Conservation (phyloP, 2,113 vertebrate species). For the Larimichthys polyactis region DNA sequence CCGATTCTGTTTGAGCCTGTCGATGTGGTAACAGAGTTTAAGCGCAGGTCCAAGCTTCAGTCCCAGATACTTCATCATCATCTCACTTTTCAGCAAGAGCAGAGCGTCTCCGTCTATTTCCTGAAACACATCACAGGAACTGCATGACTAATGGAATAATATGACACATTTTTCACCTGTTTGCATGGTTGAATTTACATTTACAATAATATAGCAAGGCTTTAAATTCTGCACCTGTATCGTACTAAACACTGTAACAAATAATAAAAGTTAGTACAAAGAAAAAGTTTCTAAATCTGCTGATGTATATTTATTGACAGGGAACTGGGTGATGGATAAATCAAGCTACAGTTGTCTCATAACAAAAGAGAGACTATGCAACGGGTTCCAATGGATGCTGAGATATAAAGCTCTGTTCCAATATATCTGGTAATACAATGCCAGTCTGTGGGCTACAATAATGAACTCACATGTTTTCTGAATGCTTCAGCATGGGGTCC, state of each 20-base stretch:
- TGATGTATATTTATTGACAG: not conserved
- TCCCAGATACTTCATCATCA: conserved; percentile 99
- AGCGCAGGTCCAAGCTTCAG: conserved; percentile 95
- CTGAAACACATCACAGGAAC: conserved; percentile 76
- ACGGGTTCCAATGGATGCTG: not conserved
- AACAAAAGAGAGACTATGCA: not conserved
- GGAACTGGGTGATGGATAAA: not conserved
- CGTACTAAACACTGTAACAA: not conserved
- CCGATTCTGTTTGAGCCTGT: conserved; percentile 94
- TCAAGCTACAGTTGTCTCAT: not conserved
- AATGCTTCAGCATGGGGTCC: conserved; percentile 95
- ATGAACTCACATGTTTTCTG: conserved; percentile 92
- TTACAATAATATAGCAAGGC: too few relatives aligned
- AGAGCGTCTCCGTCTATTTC: conserved; percentile 97
- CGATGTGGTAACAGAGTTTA: conserved; percentile 98
- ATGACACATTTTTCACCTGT: not conserved
- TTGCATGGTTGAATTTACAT: not conserved
- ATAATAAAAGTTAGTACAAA: not conserved
- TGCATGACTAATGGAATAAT: not conserved
- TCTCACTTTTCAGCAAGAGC: conserved; percentile 94
- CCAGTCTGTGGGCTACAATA: not conserved
- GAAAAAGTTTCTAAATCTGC: conserved; percentile 6
- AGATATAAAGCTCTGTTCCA: not conserved
- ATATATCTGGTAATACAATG: not conserved
- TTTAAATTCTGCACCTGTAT: not conserved